Evolutionary conservation across 2,113 vertebrate genomes (phyloP), one percentile per base, ranked within the genome.

Genomic region (Pungitius pungitius): DNA sequence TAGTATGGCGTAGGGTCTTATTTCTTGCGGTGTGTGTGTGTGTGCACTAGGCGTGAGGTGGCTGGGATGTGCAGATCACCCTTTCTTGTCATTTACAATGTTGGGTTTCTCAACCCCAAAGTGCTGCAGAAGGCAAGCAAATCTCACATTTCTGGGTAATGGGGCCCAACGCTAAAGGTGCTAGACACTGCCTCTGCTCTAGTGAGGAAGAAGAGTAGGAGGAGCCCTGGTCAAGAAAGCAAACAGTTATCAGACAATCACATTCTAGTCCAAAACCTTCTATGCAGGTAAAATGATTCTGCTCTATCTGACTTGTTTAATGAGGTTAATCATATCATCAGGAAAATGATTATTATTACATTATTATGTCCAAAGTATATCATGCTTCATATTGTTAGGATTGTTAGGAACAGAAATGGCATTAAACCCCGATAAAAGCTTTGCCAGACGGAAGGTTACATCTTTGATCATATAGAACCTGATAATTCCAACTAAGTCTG

Each of bases 1-100:
- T 24, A 54, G 14, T 4, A n/a, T 27, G 51, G 43, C 15, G 45
- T 3, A 3, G n/a, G 47, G 22, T 55, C 18, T 11, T 68, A 56
- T 33, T n/a, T 58, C 52, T 20, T 26, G 33, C 17, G 22, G 54
- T 5, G n/a, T 47, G n/a, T 51, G 47, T 56, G 49, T 24, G 54
- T 88, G 84, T 93, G 87, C 80, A 80, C 27, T 47, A 37, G 78
- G 91, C 85, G 18, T 72, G 65, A 60, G 27, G 81, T 91, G 89
- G 88, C 78, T 91, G 90, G 88, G 80, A 65, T 89, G 91, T 92
- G 92, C 92, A 93, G 93, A 87, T 90, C 89, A 89, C 90, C 90
- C 91, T 94, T 93, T 81, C 81, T 69, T 61, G 71, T 76, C 69
- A 51, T 80, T 87, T 80, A 51, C 52, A 45, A 81, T 86, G 66